Conservation (phyloP, 2,888 invertebrate genomes). For the Branchellion lobata region DNA sequence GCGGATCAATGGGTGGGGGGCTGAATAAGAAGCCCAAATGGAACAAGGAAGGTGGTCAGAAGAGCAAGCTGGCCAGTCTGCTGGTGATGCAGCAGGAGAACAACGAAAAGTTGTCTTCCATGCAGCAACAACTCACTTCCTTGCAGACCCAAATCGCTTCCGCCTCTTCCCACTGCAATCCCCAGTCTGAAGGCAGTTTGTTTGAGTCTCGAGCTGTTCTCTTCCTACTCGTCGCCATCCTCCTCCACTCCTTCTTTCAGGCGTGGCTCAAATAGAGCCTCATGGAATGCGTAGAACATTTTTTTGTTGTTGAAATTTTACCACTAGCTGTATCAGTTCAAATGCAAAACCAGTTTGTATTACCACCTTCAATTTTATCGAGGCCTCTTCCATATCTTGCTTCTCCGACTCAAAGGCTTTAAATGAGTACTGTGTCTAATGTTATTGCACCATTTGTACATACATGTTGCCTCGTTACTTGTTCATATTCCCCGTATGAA, state of each 20-base stretch:
- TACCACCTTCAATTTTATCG: too few species aligned
- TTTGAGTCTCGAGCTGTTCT: not conserved
- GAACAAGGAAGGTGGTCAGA: not conserved
- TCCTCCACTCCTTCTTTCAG: not conserved
- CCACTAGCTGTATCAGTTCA: not conserved
- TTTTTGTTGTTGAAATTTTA: not conserved
- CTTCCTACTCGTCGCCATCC: not conserved
- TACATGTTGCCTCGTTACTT: too few species aligned
- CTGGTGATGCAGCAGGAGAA: slow-evolving; percentile 45
- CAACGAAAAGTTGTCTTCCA: slow-evolving; percentile 44
- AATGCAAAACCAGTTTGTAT: too few species aligned
- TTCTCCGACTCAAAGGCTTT: not conserved
- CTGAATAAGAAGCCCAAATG: slow-evolving; percentile 15
- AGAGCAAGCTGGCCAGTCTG: slow-evolving; percentile 38
- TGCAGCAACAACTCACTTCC: slow-evolving; percentile 47
- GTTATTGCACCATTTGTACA: too few species aligned
- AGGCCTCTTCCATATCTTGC: not conserved
- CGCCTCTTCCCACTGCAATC: not conserved
- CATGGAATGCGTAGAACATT: too few species aligned
- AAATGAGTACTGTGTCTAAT: too few species aligned
- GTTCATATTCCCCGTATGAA: too few species aligned
- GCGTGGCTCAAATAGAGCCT: not conserved
- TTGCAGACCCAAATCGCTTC: slow-evolving; percentile 42
- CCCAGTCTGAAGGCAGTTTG: not conserved
- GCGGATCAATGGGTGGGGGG: not conserved